phyloP scores from a whole-genome alignment of 2,888 invertebrate species.

The Allophyes oxyacanthae region DNA sequence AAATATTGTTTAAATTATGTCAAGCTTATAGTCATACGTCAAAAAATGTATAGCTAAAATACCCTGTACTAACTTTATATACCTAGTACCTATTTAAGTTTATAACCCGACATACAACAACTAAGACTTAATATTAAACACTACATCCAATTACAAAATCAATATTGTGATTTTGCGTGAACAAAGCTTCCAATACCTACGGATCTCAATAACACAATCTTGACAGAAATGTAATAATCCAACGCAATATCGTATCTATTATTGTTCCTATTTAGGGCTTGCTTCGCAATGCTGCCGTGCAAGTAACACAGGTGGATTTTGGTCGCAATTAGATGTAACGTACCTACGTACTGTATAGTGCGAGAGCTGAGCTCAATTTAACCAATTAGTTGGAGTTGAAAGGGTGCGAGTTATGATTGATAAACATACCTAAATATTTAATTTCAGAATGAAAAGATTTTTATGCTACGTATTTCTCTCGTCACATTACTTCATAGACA shows the following conservation, averaged over 20 bases:
- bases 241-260: background rate
- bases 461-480: too few species aligned
- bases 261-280: slow-evolving; percentile 2
- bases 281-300: slow-evolving; percentile 10
- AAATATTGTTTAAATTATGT: too few species aligned
- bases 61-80: too few species aligned
- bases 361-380: slow-evolving; percentile 28
- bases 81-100: too few species aligned
- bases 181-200: background rate
- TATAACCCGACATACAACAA: too few species aligned
- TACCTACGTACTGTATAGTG: slow-evolving; percentile 32
- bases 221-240: slow-evolving; percentile 1
- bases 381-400: slow-evolving; percentile 37
- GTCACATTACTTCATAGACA: too few species aligned
- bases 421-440: slow-evolving; percentile 10
- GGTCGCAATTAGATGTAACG: slow-evolving; percentile 22
- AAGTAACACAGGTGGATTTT: slow-evolving; percentile 15
- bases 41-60: too few species aligned
- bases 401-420: slow-evolving; percentile 19
- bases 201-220: background rate
- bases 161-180: slow-evolving; percentile 2
- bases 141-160: background rate
- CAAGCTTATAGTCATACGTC: too few species aligned
- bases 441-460: slow-evolving; percentile 8
- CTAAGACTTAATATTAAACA: too few species aligned